Base-by-base conservation (phyloP, 2,888 invertebrate genomes). In the Acanthosepion pharaonis region DNA sequence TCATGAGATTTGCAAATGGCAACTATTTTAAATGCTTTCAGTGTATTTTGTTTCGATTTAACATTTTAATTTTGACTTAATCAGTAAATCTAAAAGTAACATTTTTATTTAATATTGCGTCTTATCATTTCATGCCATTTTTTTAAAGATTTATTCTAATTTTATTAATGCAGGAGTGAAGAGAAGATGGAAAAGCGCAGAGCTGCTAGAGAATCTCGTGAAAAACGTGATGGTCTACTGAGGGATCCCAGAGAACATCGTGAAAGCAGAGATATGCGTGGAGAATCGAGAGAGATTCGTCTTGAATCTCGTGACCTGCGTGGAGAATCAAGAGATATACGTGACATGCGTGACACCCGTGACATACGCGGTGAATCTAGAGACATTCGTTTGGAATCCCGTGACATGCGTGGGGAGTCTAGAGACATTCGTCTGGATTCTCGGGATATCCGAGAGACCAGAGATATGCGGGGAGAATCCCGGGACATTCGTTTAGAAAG, bases 401-500 rank as follows among this genome's bases (percentile, higher is more conserved):
- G 94, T 53, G 95, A 92, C 48, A 94, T 28, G 9, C 93, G 95
- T 91, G 94, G 94, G 20, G 59, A 91, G 42, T 94, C 94, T 55
- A 94, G 94, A 92, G 78, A 94, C 25, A 48, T 53, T 92, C 93
- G 92, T 23, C 25, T 94, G 55, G 59, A 55, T n/a, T 49, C 55
- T 59, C 94, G 94, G 49, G 91, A 59, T 42, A 78, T 59, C 25
- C 94, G 94, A 48, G 64, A 94, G 59, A n/a, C 91, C 51, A 93
- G 94, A 91, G 93, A 93, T 51, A 93, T 93, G 28, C 78, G 94
- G 48, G 93, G 93, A n/a, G 91, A 94, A 94, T 93, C 48, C 93
- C 93, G 93, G 8, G 95, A 94, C 53, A 59, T 93, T 94, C 94
- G 94, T 94, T 91, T 94, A 51, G 95, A 94, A 64, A 78, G 91